phyloP scores from a whole-genome alignment of 2,797 vertebrate genomes.

The Carduelis carduelis region DNA sequence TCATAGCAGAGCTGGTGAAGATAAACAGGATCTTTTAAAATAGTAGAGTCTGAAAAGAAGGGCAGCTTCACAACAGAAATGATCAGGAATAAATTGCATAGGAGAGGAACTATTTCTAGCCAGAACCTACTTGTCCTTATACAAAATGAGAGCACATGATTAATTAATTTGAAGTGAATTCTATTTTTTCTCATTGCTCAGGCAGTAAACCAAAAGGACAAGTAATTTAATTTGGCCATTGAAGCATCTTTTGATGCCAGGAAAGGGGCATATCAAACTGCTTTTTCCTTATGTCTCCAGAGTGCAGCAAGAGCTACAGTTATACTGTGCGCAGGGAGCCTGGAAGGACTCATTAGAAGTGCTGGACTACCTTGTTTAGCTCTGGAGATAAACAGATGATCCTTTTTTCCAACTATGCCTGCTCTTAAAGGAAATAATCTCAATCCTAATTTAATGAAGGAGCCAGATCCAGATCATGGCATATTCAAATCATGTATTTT shows the following conservation, averaged over 20 bases:
- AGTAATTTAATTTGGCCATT: neutral
- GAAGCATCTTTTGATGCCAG: neutral
- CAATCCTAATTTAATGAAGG: neutral
- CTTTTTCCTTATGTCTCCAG: neutral
- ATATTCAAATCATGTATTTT: neutral
- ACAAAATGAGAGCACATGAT: neutral
- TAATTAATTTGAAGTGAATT: neutral
- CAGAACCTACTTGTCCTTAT: neutral
- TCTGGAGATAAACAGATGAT: neutral
- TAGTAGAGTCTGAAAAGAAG: neutral
- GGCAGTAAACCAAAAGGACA: neutral
- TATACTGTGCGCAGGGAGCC: neutral
- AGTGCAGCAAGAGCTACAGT: neutral
- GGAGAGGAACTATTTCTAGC: neutral
- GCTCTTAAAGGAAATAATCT: neutral
- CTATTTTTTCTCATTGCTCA: neutral
- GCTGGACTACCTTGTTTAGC: neutral
- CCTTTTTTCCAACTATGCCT: neutral
- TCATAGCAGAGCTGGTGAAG: neutral
- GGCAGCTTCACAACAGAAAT: neutral
- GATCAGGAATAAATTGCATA: neutral
- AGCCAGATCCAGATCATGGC: neutral
- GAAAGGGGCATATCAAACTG: neutral
- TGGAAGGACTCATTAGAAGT: neutral
- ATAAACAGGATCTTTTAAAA: neutral